Base-by-base conservation (phyloP, 2,113 vertebrate genomes). In the Sinocyclocheilus maitianheensis region DNA sequence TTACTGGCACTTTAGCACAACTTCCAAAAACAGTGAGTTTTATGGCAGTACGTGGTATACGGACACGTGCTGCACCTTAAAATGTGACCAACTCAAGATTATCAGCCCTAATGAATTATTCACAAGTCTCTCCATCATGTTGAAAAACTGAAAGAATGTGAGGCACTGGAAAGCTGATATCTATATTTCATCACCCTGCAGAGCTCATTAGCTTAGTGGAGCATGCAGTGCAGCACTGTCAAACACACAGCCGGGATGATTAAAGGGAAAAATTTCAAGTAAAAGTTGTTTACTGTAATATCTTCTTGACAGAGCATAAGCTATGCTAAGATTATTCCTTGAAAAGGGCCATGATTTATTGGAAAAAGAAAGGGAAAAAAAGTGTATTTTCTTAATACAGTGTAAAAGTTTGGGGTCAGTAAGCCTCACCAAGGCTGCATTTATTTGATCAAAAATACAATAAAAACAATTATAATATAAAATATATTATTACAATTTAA, bases 171-270 rank as follows among this genome's bases (percentile, higher is more conserved):
- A 12, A 24, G 26, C 22, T 81, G 79, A 43, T 67, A 79, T 72
- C 26, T 71, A 81, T 80, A 85, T 80, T 80, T 79, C 20, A 80
- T 85, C 48, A 46, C 34, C 12, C 76, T 43, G 26, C 18, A 65
- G 43, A 71, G 46, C 30, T 85, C 22, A 80, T 48, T 71, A 40
- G 30, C 34, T 80, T 53, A 24, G 76, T 7, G 67, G 9, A 24
- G 62, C 30, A 77, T 77, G 4, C 8, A 48, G 22, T 4, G 6
- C 14, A 48, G 46, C 46, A 43, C 43, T 43, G 43, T 43, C 51
- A 37, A 60, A 79, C 53, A 79, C 30, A 26, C 37, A 2, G 26
- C 65, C 24, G 5, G 53, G 53, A 55, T 55, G 53, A 67, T 30
- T 67, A 30, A 67, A 69, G 5, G 30, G 26, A 34, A 69, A 18